Evolutionary conservation across 1,140 invertebrate genomes (phyloP), one percentile per base, ranked within the genome.

Genomic region (Euschistus heros): DNA sequence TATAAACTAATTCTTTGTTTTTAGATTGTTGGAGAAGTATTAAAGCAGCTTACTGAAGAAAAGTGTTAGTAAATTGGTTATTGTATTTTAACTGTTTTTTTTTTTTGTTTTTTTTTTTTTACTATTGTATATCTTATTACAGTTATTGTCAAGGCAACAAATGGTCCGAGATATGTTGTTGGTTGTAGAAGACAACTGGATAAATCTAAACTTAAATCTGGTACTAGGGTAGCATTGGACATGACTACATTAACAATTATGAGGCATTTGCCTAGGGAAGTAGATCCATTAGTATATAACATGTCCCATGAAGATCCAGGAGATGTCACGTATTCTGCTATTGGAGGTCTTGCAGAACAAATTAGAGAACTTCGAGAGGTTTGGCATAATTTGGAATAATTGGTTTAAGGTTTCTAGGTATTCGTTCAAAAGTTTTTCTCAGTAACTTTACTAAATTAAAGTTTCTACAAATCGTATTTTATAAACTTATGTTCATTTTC

Each of bases 291-390:
- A 26, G 97, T 99, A 2, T 99, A 99, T 76, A 99, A 99, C 75
- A 99, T 99, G 97, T 97, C 94, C 57, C 94, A 97, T 72, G 97
- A 99, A 81, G 96, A 99, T 80, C 97, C 97, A 33, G 97, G 97
- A 37, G 88, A 97, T 78, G 92, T 99, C 8, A 92, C 90, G 10
- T 99, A 99, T 75, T 86, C 88, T 17, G 89, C 90, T 69, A 97
- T 99, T 75, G 97, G 97, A 71, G 97, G 97, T 71, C 81, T 99
- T 2, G 87, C 88, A 63, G 97, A 99, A 79, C 97, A 99, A 78
- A 98, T 99, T 73, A 82, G 97, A 52, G 96, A 99, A 77, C 76
- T 99, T 0, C 81, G 97, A 78, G 97, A 99, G 82, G 92, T 90
- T n/a, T n/a, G n/a, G n/a, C n/a, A n/a, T n/a, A n/a, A n/a, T n/a